Base-by-base conservation (phyloP, 2,888 invertebrate genomes). In the Lacanobia oleracea region DNA sequence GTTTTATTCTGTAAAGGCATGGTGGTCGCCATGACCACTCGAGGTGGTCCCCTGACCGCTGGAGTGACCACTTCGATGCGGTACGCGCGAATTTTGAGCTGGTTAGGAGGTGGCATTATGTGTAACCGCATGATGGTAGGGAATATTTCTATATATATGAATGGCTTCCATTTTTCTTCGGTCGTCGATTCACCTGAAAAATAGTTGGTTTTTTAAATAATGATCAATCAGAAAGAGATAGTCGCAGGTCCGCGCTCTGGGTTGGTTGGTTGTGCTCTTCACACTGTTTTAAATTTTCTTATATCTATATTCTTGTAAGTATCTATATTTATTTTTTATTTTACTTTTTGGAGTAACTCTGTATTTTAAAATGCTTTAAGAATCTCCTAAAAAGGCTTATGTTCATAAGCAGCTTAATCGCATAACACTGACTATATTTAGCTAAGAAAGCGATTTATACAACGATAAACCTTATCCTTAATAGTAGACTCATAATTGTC, bases 111-210 rank as follows among this genome's bases (percentile, higher is more conserved):
- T 0, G 94, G 93, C 86, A 92, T 89, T 21, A 95, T 92, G 70
- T 94, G 95, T 0, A 95, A 83, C 10, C 92, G 89, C 88, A 95
- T 90, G 0, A 87, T 88, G 10, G 81, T 89, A 0, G 91, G 90
- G 40, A 94, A 88, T 81, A 94, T 93, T 85, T 95, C 95, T 50
- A 95, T 93, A 81, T 95, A 96, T 4, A 94, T 91, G 73, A 96
- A 96, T 6, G 96, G 96, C 75, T 91, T 93, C 95, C 95, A 96
- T 75, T 91, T 88, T 37, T 89, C 88, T 76, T 91, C 92, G 1
- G 89, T 91, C 23, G 91, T 91, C 18, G 90, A 90, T 66, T 90
- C 83, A 83, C 92, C 95, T 95, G 87, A 8, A 85, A 89, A 45
- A 40, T 21, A 54, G 37, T 21, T 12, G 3, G 9, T 12, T 21